Conservation (phyloP, 1,140 invertebrate species). For the Halictus rubicundus region DNA sequence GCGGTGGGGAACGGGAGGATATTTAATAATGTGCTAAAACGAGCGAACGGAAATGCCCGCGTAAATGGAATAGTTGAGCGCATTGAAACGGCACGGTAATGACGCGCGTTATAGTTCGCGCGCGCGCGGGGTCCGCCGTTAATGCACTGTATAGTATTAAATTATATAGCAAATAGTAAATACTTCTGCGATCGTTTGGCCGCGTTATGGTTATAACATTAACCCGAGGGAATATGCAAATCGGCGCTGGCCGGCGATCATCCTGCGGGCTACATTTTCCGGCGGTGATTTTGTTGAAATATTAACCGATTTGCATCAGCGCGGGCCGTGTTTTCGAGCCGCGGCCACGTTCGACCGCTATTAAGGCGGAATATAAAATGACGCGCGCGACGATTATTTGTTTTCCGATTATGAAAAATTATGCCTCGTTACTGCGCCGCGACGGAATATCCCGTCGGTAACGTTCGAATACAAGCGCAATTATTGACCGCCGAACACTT, state of each 20-base stretch:
- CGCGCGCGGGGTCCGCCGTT: background rate
- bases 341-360: too few relatives aligned
- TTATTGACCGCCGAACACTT: background rate
- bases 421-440: background rate
- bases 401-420: slow-evolving; percentile 27
- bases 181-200: slow-evolving; percentile 30
- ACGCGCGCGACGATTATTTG: slow-evolving; percentile 14
- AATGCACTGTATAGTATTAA: slow-evolving; percentile 15
- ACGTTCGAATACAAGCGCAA: background rate
- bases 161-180: slow-evolving; percentile 33
- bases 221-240: slow-evolving; percentile 34
- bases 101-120: background rate
- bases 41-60: background rate
- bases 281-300: slow-evolving; percentile 36
- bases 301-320: slow-evolving; percentile 42
- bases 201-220: slow-evolving; percentile 36
- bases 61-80: background rate
- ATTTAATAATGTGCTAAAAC: slow-evolving; percentile 17
- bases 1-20: too few relatives aligned
- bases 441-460: background rate
- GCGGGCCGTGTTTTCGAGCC: background rate
- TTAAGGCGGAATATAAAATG: slow-evolving; percentile 17
- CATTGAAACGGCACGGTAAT: background rate
- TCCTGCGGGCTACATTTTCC: slow-evolving; percentile 6
- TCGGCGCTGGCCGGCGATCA: slow-evolving; percentile 14